Conservation (phyloP, 2,888 invertebrate genomes). For the Drosophila multiciliata region DNA sequence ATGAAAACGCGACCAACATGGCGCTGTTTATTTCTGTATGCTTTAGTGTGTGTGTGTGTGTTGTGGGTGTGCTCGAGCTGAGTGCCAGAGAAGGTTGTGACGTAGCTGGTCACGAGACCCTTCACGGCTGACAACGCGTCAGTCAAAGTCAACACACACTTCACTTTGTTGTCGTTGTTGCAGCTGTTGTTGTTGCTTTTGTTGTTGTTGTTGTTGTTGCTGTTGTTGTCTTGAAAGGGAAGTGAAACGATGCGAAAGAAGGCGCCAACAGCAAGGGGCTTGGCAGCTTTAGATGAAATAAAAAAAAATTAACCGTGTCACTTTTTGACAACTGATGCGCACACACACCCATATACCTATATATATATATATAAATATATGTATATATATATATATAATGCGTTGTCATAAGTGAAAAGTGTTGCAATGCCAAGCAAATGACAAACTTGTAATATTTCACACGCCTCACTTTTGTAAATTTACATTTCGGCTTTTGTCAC, state of each 20-base stretch:
- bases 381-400: slow-evolving; percentile 19
- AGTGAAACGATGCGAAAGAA: slow-evolving; percentile 9
- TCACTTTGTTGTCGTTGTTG: slow-evolving; percentile 49
- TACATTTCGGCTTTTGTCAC: slow-evolving; percentile 75
- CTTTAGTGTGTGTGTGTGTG: background rate
- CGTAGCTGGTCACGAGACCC: slow-evolving; percentile 58
- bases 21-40: slow-evolving; percentile 21
- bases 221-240: slow-evolving; percentile 14
- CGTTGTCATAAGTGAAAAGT: slow-evolving; percentile 52
- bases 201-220: slow-evolving; percentile 8
- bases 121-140: slow-evolving; percentile 76
- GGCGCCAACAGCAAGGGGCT: slow-evolving; percentile 22
- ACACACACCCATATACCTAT: slow-evolving; percentile 3
- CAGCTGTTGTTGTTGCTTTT: slow-evolving; percentile 1
- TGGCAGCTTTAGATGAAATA: slow-evolving; percentile 5
- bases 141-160: slow-evolving; percentile 76
- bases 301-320: slow-evolving; percentile 74
- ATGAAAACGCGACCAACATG: slow-evolving; percentile 19
- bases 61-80: slow-evolving; percentile 11
- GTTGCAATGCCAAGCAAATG: slow-evolving; percentile 44
- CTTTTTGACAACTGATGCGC: slow-evolving; percentile 64
- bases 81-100: slow-evolving; percentile 52
- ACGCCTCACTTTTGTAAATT: slow-evolving; percentile 61
- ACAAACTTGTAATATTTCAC: slow-evolving; percentile 45
- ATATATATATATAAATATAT: background rate